phyloP scores from a whole-genome alignment of 2,113 vertebrate species.

The Mustela lutreola region DNA sequence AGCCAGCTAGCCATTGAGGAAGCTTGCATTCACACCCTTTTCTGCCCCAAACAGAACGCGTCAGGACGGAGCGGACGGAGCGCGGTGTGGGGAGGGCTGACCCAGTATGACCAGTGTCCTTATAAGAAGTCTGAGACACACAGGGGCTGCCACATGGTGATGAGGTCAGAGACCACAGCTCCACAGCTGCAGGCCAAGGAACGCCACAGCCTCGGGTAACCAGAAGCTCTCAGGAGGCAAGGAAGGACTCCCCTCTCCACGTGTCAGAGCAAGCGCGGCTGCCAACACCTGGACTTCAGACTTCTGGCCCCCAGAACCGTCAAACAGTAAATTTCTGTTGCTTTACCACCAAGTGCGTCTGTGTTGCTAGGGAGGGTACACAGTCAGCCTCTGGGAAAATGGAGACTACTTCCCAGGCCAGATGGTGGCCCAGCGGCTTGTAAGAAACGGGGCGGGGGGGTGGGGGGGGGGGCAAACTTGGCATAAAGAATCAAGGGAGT shows the following conservation, averaged over 20 bases:
- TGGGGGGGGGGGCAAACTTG: background rate
- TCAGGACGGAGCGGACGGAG: background rate
- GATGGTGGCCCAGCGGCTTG: background rate
- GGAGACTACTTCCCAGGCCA: background rate
- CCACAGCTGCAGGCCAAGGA: background rate
- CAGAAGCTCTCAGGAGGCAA: background rate
- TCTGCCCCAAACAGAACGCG: background rate
- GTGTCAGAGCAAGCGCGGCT: background rate
- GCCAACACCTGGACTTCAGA: background rate
- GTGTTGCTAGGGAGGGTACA: background rate
- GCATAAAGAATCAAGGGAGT: background rate
- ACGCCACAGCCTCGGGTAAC: background rate
- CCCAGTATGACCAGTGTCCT: background rate
- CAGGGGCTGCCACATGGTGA: no score
- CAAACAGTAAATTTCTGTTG: background rate
- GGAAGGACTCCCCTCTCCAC: background rate
- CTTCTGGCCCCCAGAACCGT: background rate
- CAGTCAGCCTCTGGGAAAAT: background rate
- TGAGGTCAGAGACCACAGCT: background rate
- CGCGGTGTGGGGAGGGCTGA: rapidly evolving
- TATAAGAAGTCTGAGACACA: background rate
- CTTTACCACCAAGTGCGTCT: no score
- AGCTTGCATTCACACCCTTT: background rate
- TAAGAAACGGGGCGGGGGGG: background rate
- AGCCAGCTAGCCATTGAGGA: background rate